Conservation (phyloP, 2,888 invertebrate genomes). For the Aspidiotus destructor region DNA sequence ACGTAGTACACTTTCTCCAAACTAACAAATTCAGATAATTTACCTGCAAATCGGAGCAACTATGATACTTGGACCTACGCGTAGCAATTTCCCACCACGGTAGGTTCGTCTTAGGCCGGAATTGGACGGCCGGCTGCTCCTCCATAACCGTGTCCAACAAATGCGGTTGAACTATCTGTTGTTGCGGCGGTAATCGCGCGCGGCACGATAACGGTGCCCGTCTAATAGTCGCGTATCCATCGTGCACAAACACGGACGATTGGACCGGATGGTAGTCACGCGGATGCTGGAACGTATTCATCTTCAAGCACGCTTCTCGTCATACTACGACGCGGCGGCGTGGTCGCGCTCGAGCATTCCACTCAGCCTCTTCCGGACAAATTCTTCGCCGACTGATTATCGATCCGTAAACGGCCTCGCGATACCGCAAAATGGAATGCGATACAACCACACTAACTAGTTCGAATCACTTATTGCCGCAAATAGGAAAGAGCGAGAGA, state of each 20-base stretch:
- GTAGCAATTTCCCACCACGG: constrained; percentile 87
- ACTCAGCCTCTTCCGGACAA: constrained; percentile 3
- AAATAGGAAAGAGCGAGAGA: no score
- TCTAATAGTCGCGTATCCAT: constrained; percentile 75
- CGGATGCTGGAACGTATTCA: constrained; percentile 20
- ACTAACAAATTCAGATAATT: background rate
- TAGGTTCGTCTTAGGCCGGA: constrained; percentile 58
- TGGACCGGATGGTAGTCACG: constrained; percentile 15
- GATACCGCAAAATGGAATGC: background rate
- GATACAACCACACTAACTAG: background rate
- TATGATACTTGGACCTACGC: constrained; percentile 55
- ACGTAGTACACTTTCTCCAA: no score
- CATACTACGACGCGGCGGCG: no score
- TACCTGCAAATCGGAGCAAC: constrained; percentile 51
- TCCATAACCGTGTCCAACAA: constrained; percentile 37
- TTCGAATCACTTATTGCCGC: no score
- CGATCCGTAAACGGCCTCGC: background rate
- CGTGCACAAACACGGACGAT: constrained; percentile 48
- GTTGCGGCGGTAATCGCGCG: constrained; percentile 52
- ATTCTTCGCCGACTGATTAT: background rate
- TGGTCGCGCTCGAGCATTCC: background rate
- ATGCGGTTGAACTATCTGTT: constrained; percentile 1
- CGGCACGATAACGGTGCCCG: constrained; percentile 46
- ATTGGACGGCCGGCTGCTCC: constrained; percentile 41
- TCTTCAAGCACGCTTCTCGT: background rate